Evolutionary conservation across 2,113 vertebrate species (phyloP).

Genomic region (Hemichromis elongatus): DNA sequence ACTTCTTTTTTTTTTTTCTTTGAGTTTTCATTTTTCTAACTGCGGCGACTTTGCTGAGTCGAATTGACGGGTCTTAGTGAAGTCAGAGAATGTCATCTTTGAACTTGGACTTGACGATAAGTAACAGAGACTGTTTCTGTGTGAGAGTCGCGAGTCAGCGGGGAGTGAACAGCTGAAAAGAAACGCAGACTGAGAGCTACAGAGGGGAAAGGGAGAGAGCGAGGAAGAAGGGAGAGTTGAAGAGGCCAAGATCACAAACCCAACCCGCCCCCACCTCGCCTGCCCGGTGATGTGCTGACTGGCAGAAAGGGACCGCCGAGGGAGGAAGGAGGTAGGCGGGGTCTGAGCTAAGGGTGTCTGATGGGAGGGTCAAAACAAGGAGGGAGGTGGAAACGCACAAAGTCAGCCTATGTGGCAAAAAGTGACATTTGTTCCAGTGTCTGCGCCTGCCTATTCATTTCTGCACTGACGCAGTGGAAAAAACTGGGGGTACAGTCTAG

Average conservation of each 20-base stretch:
- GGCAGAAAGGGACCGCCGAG: conserved; percentile 54
- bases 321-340: conserved; percentile 21
- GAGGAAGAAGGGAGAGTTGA: conserved; percentile 9
- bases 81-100: conserved; percentile 49
- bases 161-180: conserved; percentile 26
- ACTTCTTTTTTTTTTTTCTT: background rate
- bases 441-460: background rate
- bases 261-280: conserved; percentile 4
- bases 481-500: background rate
- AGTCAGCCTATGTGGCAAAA: background rate
- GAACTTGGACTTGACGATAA: conserved; percentile 48
- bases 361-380: conserved; percentile 12
- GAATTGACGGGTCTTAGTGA: conserved; percentile 15
- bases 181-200: conserved; percentile 5
- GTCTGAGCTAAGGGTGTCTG: background rate
- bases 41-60: background rate
- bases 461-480: background rate
- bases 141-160: conserved; percentile 18
- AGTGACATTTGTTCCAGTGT: background rate
- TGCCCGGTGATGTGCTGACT: conserved; percentile 59
- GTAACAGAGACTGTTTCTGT: conserved; percentile 37
- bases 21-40: background rate
- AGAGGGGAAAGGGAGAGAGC: background rate
- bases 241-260: conserved; percentile 41
- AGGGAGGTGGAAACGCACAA: background rate